Base-by-base conservation (phyloP, 1,140 invertebrate species). In the Bicyclus anynana region DNA sequence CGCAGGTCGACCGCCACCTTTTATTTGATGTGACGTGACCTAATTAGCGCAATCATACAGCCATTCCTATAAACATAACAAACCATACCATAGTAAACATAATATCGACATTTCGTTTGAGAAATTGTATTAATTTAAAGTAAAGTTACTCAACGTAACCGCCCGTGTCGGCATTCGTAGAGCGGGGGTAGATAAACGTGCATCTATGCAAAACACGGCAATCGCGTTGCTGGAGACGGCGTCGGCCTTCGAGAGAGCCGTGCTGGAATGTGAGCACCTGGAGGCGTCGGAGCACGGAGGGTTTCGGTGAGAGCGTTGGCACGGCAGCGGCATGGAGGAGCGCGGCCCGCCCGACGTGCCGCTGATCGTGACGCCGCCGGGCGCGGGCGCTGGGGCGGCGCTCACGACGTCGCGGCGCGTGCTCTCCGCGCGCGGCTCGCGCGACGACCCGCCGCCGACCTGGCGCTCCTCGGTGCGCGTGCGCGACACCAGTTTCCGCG, bases 401-500 rank as follows among this genome's bases (percentile, higher is more conserved):
- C 70, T 79, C 16, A 77, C 73, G 59, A 75, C 70, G 53, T 77
- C 79, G 51, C 77, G 81, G 21, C 78, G 81, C 62, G 68, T 72
- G 42, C 77, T 74, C 44, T 82, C 80, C 68, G 75, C 79, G 44
- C 80, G 82, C 53, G 77, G 77, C 69, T 84, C 80, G 26, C 80
- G 81, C 59, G 77, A 84, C 51, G 76, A 80, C 29, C 70, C 67
- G 58, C 80, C 79, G 54, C 82, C 71, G 38, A 81, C 83, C 6
- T 91, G 91, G 80, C 91, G 91, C 83, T 91, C 90, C 62, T 91
- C 90, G 55, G 91, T 92, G 54, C 77, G 90, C 56, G 90, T 92
- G 38, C 89, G 89, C 69, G 91, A 91, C 71, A 90, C 90, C 58
- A 90, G 90, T 67, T 91, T 91, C 65, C 89, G 91, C 65, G 91